phyloP scores from a whole-genome alignment of 2,888 invertebrate species.

The Cecidostiba fungosa region DNA sequence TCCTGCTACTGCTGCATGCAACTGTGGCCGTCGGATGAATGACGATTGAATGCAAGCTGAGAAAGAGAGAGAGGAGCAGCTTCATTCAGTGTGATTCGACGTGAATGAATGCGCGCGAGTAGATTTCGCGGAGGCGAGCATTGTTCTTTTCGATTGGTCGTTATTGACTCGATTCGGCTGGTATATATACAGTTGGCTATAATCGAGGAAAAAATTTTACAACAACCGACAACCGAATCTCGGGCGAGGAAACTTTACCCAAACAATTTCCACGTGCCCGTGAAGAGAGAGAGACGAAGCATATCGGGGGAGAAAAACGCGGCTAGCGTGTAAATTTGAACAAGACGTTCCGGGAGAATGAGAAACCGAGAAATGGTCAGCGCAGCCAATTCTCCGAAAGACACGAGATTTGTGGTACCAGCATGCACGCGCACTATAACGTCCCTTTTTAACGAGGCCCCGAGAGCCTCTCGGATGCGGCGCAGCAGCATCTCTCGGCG shows the following conservation, averaged over 20 bases:
- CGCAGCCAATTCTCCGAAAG: constrained; percentile 37
- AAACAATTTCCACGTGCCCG: not conserved
- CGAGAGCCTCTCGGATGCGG: not conserved
- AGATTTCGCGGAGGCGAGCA: constrained; percentile 25
- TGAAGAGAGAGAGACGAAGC: not conserved
- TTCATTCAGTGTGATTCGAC: constrained; percentile 50
- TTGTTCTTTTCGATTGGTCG: not conserved
- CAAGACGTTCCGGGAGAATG: constrained; percentile 55
- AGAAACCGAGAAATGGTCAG: constrained; percentile 43
- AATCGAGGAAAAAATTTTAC: not conserved
- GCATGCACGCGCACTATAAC: constrained; percentile 5
- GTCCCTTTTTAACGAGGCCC: constrained; percentile 54
- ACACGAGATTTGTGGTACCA: constrained; percentile 47
- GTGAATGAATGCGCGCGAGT: constrained; percentile 40
- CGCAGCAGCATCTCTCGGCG: not conserved
- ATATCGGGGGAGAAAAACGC: constrained; percentile 11
- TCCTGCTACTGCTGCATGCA: constrained; percentile 21
- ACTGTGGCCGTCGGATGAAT: constrained; percentile 34
- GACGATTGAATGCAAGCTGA: constrained; percentile 57
- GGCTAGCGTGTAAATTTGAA: constrained; percentile 57
- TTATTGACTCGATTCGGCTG: not conserved
- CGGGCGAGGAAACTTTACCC: not conserved
- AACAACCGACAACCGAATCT: not conserved
- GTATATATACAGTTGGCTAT: not conserved
- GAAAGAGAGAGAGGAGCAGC: not conserved